Evolutionary conservation across 2,888 invertebrate genomes (phyloP).

Genomic region (Oxyteleia sp.): DNA sequence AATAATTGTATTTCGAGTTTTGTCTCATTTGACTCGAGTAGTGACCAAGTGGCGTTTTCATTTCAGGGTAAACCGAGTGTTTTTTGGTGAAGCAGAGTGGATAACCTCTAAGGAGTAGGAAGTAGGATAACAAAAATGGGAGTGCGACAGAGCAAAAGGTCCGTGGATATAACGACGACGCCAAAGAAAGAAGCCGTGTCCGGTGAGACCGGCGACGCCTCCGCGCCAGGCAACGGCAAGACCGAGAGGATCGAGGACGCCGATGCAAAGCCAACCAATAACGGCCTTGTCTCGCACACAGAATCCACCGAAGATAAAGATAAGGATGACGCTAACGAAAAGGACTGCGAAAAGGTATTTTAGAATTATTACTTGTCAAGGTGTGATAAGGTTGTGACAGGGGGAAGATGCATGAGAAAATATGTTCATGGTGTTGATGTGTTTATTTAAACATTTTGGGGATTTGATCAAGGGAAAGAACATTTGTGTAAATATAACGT

Average conservation of each 20-base stretch:
- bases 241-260: slow-evolving; percentile 93
- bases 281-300: slow-evolving; percentile 91
- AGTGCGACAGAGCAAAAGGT: slow-evolving; percentile 95
- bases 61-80: slow-evolving; percentile 35
- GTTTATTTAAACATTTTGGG: too few relatives aligned
- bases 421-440: too few relatives aligned
- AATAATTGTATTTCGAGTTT: too few relatives aligned
- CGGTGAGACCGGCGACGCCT: slow-evolving; percentile 88
- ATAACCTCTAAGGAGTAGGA: slow-evolving; percentile 52
- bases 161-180: slow-evolving; percentile 94
- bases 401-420: too few relatives aligned
- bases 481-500: too few relatives aligned
- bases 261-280: slow-evolving; percentile 92
- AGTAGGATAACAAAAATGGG: slow-evolving; percentile 90
- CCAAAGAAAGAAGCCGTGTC: slow-evolving; percentile 89
- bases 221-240: slow-evolving; percentile 88
- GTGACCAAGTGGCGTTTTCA: neutral
- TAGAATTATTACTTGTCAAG: too few relatives aligned
- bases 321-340: slow-evolving; percentile 91
- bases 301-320: slow-evolving; percentile 90
- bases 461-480: too few relatives aligned
- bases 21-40: too few relatives aligned
- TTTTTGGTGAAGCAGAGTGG: slow-evolving; percentile 61
- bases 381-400: too few relatives aligned
- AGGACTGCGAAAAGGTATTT: too few relatives aligned